Percentiles rank a stretch among this genome's conserved stretches.
phyloP scores from a whole-genome alignment of 2,113 vertebrate genomes.

The Dromas ardeola region DNA sequence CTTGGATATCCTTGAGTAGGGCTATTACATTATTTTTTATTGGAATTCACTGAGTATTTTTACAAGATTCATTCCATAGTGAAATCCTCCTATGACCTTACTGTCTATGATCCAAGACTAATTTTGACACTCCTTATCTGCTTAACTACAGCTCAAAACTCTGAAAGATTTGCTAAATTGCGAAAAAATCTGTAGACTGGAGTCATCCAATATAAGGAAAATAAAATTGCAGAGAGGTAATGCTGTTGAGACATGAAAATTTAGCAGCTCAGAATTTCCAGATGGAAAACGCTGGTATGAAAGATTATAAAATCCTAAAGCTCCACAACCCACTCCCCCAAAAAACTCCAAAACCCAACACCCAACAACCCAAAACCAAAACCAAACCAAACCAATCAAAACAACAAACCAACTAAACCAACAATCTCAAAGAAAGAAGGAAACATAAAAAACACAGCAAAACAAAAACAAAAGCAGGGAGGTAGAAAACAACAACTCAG shows the following conservation, averaged over 20 bases:
- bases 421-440: not conserved
- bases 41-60: not conserved
- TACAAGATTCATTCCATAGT: not conserved
- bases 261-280: not conserved
- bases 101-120: not conserved
- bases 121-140: not conserved
- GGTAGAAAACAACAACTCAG: not conserved
- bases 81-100: not conserved
- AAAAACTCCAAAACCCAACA: not conserved
- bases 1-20: not conserved
- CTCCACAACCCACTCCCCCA: fast-evolving
- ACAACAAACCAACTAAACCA: not conserved
- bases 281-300: not conserved
- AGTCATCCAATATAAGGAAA: not conserved
- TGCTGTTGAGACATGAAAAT: not conserved
- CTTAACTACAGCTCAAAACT: not conserved
- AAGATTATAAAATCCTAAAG: not conserved
- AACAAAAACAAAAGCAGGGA: not conserved
- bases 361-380: no score
- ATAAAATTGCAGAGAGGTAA: not conserved
- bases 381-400: not conserved
- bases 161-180: not conserved
- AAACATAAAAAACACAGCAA: not conserved
- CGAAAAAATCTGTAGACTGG: not conserved
- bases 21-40: not conserved